phyloP scores from a whole-genome alignment of 23 tunicate genomes.

The Styela plicata region DNA sequence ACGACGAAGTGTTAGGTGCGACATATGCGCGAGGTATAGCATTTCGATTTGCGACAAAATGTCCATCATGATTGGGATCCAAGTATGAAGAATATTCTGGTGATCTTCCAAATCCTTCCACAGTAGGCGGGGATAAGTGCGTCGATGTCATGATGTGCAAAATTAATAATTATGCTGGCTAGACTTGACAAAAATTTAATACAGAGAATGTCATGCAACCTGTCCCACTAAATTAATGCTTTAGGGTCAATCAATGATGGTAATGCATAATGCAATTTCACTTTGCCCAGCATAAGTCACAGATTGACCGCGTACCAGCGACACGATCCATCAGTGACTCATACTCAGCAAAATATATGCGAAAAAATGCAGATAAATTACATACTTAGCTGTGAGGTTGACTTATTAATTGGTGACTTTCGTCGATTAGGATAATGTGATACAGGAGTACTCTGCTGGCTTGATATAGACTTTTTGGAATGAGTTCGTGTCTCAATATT shows the following conservation, averaged over 20 bases:
- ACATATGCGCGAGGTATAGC: not conserved
- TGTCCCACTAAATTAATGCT: too few relatives aligned
- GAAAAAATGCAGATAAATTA: not conserved
- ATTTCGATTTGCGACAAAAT: not conserved
- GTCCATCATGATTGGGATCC: constrained; percentile 23
- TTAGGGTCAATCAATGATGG: too few relatives aligned
- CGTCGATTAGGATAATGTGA: not conserved
- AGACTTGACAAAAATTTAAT: not conserved
- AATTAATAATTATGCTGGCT: not conserved
- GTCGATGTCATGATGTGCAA: not conserved
- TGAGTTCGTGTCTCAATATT: constrained; percentile 1
- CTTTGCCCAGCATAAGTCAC: too few relatives aligned
- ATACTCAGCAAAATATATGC: too few relatives aligned
- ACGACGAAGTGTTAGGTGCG: constrained; percentile 22
- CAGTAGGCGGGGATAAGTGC: constrained; percentile 23
- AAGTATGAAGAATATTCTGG: not conserved
- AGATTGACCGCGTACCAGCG: too few relatives aligned
- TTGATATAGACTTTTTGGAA: not conserved
- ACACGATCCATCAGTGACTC: too few relatives aligned
- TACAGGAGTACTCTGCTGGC: not conserved
- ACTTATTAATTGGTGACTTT: constrained; percentile 37
- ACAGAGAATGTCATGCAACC: not conserved
- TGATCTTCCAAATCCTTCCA: not conserved
- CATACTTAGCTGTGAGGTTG: constrained; percentile 67
- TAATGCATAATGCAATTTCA: too few relatives aligned